Base-by-base conservation (phyloP, 2,113 vertebrate genomes). In the Anser cygnoides region DNA sequence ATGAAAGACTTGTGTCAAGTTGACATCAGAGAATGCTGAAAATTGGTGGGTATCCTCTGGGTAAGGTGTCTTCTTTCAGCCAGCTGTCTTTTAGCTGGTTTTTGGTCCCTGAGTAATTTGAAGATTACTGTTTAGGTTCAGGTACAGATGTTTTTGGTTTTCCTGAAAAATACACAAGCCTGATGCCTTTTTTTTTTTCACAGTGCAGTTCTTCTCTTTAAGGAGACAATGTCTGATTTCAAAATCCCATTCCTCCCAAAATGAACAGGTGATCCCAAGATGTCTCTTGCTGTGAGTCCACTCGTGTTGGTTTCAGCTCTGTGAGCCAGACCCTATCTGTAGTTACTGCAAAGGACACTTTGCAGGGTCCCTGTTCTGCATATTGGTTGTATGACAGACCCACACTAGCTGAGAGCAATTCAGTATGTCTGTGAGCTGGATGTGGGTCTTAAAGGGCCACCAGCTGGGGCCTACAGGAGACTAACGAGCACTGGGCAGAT, bases 1-100 rank as follows among this genome's bases (percentile, higher is more conserved):
- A 67, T 33, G 39, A 80, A 95, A 92, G 78, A 91, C 68, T 59
- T 87, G 76, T 76, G 86, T 95, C 62, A 89, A 86, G 28, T 0
- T 68, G 84, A 90, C 84, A 76, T 77, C 78, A 73, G 37, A 85
- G 63, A 87, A 89, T 61, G 67, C 35, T 71, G 59, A 68, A 79
- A 90, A 93, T 73, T 35, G n/a, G 52, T 68, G 49, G 6, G 28
- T 88, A 55, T 65, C 57, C 37, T 92, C 44, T 43, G 44, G n/a
- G 72, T 50, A n/a, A 87, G 84, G n/a, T 23, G 63, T 25, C 21
- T 80, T 74, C 62, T 77, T 81, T 76, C 80, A 72, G 68, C 55
- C 90, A 84, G 58, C 57, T 94, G 59, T 19, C 29, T 90, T 59
- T 77, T 63, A 62, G 49, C 33, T 70, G 63, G 62, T 43, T 91